Percentiles rank a stretch among this genome's conserved stretches.
phyloP scores from a whole-genome alignment of 2,113 vertebrate genomes.

The Catharus fuscescens region DNA sequence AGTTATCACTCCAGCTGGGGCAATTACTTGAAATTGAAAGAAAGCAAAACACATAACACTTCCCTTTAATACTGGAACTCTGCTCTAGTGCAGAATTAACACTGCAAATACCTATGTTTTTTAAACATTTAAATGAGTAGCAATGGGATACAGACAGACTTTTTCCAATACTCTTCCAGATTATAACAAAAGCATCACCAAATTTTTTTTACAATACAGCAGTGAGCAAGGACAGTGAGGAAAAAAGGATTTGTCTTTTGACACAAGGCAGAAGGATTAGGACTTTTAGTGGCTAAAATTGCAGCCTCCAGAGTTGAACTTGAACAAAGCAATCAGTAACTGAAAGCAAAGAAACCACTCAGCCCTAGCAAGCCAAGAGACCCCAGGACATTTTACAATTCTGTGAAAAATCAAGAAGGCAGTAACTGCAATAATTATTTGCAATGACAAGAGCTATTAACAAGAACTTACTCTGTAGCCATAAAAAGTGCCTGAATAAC shows the following conservation, averaged over 20 bases:
- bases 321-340: not conserved
- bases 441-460: not conserved
- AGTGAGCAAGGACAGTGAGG: not conserved
- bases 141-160: not conserved
- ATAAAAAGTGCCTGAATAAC: constrained; percentile 97
- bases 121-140: not conserved
- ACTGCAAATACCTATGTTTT: not conserved
- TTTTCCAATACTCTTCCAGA: not conserved
- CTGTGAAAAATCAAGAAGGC: not conserved
- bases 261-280: not conserved
- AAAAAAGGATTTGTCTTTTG: not conserved
- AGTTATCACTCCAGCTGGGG: not conserved
- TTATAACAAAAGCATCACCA: not conserved
- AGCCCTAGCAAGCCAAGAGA: not conserved
- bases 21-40: not conserved
- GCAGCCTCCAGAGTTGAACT: not conserved
- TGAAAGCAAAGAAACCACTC: not conserved
- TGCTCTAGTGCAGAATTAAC: not conserved
- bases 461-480: constrained; percentile 93
- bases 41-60: not conserved
- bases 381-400: not conserved
- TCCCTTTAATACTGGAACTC: not conserved
- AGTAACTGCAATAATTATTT: not conserved
- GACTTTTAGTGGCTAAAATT: not conserved
- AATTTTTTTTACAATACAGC: not conserved